Evolutionary conservation across 2,888 invertebrate genomes (phyloP).

Genomic region (Conus canariensis): DNA sequence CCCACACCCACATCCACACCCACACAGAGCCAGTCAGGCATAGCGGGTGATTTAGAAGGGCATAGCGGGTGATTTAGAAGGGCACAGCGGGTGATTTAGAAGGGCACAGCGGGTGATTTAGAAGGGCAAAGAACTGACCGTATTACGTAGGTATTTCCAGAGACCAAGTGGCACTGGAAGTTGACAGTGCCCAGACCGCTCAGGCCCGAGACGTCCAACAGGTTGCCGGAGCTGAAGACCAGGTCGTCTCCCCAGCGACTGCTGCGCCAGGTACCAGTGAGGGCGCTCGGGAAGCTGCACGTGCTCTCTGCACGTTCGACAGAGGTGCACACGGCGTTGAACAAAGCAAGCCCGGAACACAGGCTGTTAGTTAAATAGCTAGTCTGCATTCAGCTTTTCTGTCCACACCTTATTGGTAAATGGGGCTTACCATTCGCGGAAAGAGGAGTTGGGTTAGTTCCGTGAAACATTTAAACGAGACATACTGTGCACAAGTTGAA

Average conservation of each 20-base stretch:
- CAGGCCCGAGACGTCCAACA: background rate
- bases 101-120: too few relatives aligned
- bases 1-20: background rate
- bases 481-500: too few relatives aligned
- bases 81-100: too few relatives aligned
- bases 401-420: too few relatives aligned
- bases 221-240: conserved; percentile 30
- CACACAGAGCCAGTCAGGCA: background rate
- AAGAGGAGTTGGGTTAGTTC: too few relatives aligned
- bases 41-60: too few relatives aligned
- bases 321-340: background rate
- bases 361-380: background rate
- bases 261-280: conserved; percentile 34
- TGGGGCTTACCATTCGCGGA: too few relatives aligned
- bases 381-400: too few relatives aligned
- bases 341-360: background rate
- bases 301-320: background rate
- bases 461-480: too few relatives aligned
- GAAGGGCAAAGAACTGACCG: background rate
- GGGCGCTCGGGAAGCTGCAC: conserved; percentile 30
- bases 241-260: conserved; percentile 37
- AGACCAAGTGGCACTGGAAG: conserved; percentile 1
- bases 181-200: background rate
- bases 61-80: too few relatives aligned
- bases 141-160: conserved; percentile 26